Conservation (phyloP, 2,888 invertebrate genomes). For the Miltochrista miniata region DNA sequence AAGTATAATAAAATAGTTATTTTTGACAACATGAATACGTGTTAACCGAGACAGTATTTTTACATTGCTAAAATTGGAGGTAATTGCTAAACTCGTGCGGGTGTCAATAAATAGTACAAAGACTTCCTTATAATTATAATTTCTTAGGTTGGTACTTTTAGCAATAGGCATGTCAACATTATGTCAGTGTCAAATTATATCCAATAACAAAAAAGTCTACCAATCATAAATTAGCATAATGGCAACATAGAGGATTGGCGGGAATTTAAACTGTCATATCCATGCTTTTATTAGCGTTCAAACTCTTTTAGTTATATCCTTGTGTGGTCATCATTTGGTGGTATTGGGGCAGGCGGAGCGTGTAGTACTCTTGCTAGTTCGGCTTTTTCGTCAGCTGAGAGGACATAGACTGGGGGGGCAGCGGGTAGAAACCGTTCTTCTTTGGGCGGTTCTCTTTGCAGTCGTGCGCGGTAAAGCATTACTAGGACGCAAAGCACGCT, state of each 20-base stretch:
- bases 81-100: too few relatives aligned
- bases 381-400: slow-evolving; percentile 86
- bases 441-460: slow-evolving; percentile 79
- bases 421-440: slow-evolving; percentile 85
- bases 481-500: slow-evolving; percentile 89
- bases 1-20: not conserved
- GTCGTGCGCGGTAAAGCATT: slow-evolving; percentile 86
- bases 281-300: slow-evolving; percentile 20
- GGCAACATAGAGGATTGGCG: slow-evolving; percentile 20
- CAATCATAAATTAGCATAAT: not conserved
- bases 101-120: too few relatives aligned
- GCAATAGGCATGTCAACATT: too few relatives aligned
- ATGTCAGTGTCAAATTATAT: not conserved
- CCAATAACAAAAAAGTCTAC: not conserved
- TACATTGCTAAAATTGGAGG: too few relatives aligned
- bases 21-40: too few relatives aligned
- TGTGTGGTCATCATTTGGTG: slow-evolving; percentile 54
- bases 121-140: too few relatives aligned
- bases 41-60: too few relatives aligned
- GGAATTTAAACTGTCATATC: slow-evolving; percentile 30
- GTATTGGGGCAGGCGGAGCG: slow-evolving; percentile 61
- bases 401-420: slow-evolving; percentile 87
- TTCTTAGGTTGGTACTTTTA: too few relatives aligned
- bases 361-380: slow-evolving; percentile 74
- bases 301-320: slow-evolving; percentile 50